Evolutionary conservation across 1,140 invertebrate species (phyloP).

Genomic region (Episyrphus balteatus): DNA sequence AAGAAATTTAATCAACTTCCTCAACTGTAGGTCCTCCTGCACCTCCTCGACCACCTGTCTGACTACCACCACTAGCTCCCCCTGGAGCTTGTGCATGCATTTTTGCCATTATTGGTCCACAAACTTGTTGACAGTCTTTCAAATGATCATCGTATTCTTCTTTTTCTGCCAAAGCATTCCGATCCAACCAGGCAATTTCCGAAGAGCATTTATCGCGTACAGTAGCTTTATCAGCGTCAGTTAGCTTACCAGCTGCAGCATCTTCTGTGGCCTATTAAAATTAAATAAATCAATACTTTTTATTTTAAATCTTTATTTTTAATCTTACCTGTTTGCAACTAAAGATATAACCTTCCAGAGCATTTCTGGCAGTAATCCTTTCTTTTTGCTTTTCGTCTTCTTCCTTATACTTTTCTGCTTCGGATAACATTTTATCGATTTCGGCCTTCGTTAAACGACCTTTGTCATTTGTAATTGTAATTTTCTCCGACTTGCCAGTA

Average conservation of each 20-base stretch:
- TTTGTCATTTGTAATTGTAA: conserved; percentile 88
- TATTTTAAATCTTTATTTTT: conserved; percentile 1
- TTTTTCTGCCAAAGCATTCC: conserved; percentile 57
- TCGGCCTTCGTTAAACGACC: conserved; percentile 81
- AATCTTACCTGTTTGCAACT: conserved; percentile 54
- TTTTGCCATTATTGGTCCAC: conserved; percentile 64
- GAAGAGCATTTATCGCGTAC: conserved; percentile 48
- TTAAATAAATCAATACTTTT: not conserved
- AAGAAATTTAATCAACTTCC: conserved; percentile 31
- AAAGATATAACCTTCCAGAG: conserved; percentile 74
- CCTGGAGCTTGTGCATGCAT: conserved; percentile 47
- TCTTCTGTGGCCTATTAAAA: conserved; percentile 48
- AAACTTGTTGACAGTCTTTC: conserved; percentile 59
- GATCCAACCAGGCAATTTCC: conserved; percentile 47
- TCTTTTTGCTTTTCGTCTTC: conserved; percentile 56
- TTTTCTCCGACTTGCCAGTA: conserved; percentile 63
- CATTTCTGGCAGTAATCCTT: conserved; percentile 61
- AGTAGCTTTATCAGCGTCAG: conserved; percentile 46
- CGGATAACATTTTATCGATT: conserved; percentile 84
- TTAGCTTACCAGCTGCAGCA: conserved; percentile 49
- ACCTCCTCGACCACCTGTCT: conserved; percentile 26
- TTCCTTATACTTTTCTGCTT: conserved; percentile 57
- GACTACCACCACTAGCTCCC: conserved; percentile 17
- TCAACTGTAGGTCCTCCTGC: conserved; percentile 22
- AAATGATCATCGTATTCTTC: conserved; percentile 65